phyloP scores from a whole-genome alignment of 2,113 vertebrate species.

The Hippopotamus amphibius region DNA sequence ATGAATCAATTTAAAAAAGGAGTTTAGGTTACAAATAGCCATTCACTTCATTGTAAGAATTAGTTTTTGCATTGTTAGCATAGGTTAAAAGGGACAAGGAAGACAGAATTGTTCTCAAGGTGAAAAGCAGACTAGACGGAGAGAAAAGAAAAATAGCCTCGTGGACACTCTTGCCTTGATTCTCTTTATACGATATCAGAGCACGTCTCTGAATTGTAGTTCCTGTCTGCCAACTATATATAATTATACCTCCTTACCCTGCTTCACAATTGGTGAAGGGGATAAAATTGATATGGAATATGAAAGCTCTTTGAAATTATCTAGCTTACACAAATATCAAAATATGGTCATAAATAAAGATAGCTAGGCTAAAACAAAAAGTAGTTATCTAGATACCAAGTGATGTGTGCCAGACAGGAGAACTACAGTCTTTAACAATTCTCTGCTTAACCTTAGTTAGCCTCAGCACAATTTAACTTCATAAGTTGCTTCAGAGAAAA shows the following conservation, averaged over 20 bases:
- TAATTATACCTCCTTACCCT: not conserved
- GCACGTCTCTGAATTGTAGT: not conserved
- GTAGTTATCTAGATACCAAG: no score
- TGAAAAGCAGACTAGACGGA: not conserved
- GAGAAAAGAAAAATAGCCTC: not conserved
- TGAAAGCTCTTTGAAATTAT: not conserved
- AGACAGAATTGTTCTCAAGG: not conserved
- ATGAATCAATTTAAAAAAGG: not conserved
- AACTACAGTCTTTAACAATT: not conserved
- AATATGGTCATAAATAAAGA: not conserved
- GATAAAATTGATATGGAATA: not conserved
- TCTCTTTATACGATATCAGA: not conserved
- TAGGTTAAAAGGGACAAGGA: not conserved
- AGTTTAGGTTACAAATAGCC: not conserved
- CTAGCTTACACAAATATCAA: not conserved
- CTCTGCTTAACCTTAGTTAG: not conserved
- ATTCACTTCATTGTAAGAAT: not conserved
- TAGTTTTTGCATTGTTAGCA: not conserved
- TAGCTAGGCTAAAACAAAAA: not conserved
- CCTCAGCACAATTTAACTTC: slow-evolving; percentile 26
- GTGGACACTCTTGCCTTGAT: not conserved
- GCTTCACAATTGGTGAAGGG: not conserved
- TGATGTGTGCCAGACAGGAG: not conserved
- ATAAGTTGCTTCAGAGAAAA: slow-evolving; percentile 44
- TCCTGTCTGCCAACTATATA: not conserved